Conservation (phyloP, 2,797 vertebrate species). For the Amblyraja radiata region DNA sequence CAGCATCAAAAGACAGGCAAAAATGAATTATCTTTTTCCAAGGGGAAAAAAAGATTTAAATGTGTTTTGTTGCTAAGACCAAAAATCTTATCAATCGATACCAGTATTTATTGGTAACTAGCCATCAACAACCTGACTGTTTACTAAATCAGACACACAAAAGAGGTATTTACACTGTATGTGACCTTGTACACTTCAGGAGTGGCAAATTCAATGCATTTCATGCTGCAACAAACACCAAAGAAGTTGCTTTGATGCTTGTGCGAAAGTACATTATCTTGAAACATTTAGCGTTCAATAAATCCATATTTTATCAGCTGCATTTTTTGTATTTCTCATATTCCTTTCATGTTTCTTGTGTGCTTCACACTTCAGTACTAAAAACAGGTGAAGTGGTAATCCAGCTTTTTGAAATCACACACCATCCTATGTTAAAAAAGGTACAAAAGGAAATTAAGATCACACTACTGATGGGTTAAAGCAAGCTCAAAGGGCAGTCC, state of each 20-base stretch:
- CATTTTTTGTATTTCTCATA: constrained; percentile 13
- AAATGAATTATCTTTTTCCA: constrained; percentile 12
- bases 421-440: constrained; percentile 8
- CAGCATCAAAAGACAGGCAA: neutral
- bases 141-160: constrained; percentile 33
- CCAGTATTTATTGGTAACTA: constrained; percentile 28
- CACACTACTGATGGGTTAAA: neutral
- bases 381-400: constrained; percentile 33
- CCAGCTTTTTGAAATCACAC: constrained; percentile 22
- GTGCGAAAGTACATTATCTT: constrained; percentile 28
- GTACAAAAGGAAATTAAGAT: constrained; percentile 20
- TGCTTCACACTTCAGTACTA: constrained; percentile 24
- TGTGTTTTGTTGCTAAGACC: neutral
- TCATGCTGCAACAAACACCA: constrained; percentile 37
- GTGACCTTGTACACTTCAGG: constrained; percentile 27
- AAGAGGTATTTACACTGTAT: constrained; percentile 36
- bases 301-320: constrained; percentile 38
- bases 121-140: constrained; percentile 4
- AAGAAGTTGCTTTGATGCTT: constrained; percentile 29
- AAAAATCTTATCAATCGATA: neutral
- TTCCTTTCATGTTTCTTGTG: constrained; percentile 24
- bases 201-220: constrained; percentile 30
- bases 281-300: constrained; percentile 38
- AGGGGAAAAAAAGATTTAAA: neutral
- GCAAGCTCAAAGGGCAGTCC: neutral